Evolutionary conservation across 2,113 vertebrate genomes (phyloP).

Genomic region (Scalopus aquaticus): DNA sequence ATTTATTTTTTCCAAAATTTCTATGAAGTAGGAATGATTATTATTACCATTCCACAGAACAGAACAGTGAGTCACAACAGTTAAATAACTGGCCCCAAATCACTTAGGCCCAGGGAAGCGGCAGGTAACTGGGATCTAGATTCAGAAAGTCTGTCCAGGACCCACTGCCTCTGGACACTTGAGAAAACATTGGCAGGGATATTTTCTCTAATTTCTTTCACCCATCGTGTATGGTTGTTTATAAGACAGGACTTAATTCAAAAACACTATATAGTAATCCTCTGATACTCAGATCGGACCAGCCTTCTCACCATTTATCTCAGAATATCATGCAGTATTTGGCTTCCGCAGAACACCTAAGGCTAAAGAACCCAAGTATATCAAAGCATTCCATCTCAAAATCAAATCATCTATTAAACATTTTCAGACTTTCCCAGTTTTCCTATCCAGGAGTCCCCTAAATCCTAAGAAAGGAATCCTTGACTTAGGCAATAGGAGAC

Average conservation of each 20-base stretch:
- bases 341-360: neutral
- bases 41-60: neutral
- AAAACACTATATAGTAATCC: neutral
- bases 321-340: rapidly evolving
- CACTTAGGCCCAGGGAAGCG: neutral
- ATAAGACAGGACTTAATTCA: neutral
- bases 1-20: neutral
- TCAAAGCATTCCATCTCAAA: neutral
- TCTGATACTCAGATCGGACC: neutral
- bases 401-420: neutral
- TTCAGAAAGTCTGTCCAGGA: neutral
- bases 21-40: neutral
- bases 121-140: neutral
- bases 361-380: neutral
- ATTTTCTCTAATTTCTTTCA: neutral
- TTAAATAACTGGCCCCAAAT: neutral
- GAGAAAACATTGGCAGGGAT: neutral
- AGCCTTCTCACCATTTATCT: neutral
- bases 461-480: neutral
- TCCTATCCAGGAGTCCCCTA: neutral
- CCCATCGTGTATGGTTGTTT: neutral
- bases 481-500: neutral
- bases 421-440: neutral
- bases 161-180: neutral
- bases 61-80: neutral